A percentile compares a stretch with the other conserved stretches of the same genome.
Conservation (phyloP, 2,113 vertebrate genomes). For the Toxostoma redivivum region DNA sequence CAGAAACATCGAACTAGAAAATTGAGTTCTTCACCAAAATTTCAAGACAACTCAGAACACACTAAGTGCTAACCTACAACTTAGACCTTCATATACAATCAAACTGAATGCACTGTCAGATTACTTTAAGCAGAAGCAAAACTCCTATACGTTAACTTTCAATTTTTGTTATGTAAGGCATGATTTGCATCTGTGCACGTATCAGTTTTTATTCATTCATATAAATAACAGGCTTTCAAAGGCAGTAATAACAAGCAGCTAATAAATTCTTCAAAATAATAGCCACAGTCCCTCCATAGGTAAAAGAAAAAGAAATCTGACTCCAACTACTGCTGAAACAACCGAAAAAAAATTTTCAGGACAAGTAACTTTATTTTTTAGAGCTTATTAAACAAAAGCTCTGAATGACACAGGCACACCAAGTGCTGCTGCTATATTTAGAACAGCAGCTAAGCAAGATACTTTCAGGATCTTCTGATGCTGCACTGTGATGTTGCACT, state of each 20-base stretch:
- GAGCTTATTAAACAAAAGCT: background rate
- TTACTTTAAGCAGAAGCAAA: background rate
- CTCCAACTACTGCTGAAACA: background rate
- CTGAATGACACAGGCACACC: constrained; percentile 18
- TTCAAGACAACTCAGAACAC: background rate
- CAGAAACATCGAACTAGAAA: background rate
- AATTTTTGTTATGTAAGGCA: background rate
- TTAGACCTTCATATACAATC: background rate
- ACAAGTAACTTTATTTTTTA: background rate
- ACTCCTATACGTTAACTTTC: background rate
- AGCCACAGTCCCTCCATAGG: background rate
- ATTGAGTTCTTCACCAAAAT: background rate
- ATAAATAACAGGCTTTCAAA: background rate
- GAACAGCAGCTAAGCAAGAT: constrained; percentile 53
- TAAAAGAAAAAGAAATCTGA: background rate
- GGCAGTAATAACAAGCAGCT: background rate
- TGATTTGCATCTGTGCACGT: background rate
- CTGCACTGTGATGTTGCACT: background rate
- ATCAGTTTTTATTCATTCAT: background rate
- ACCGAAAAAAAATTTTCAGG: background rate
- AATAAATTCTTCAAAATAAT: background rate
- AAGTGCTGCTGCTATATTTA: constrained; percentile 61
- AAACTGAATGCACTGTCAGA: background rate
- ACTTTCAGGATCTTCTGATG: constrained; percentile 24
- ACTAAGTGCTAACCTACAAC: background rate